phyloP scores from a whole-genome alignment of 2,113 vertebrate genomes.

The Aegithalos caudatus region DNA sequence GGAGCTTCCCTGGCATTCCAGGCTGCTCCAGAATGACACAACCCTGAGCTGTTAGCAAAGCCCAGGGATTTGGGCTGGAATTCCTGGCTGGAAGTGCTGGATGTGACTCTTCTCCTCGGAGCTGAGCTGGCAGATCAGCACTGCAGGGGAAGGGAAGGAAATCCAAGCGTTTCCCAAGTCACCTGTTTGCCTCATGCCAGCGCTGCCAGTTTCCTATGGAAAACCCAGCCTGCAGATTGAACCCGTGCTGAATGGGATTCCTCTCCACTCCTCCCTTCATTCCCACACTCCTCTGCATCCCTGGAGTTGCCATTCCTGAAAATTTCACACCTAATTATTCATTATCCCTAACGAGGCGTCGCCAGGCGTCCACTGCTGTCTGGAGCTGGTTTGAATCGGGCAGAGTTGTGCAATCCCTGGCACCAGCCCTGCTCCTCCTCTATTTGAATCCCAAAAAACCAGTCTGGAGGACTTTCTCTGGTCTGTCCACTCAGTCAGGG shows the following conservation, averaged over 20 bases:
- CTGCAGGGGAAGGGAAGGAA: neutral
- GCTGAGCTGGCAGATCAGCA: neutral
- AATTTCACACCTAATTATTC: conserved; percentile 7
- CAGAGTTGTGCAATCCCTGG: neutral
- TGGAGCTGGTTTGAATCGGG: neutral
- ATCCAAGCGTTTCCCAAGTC: neutral
- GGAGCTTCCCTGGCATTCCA: neutral
- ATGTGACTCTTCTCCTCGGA: neutral
- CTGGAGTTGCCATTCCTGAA: neutral
- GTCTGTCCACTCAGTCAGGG: neutral
- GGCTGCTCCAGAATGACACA: neutral
- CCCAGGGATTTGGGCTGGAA: neutral
- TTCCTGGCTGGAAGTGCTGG: neutral
- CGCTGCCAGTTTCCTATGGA: rapidly evolving
- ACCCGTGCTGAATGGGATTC: rapidly evolving
- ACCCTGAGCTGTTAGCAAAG: neutral
- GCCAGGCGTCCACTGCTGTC: neutral
- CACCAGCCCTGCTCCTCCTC: conserved; percentile 1
- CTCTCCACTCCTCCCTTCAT: neutral
- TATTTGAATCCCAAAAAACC: neutral
- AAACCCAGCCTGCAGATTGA: neutral
- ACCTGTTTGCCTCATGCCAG: neutral
- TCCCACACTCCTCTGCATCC: neutral
- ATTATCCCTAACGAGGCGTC: neutral
- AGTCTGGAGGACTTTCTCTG: neutral